A percentile compares a stretch with the other conserved stretches of the same genome.
These are phyloP conservation scores for Calephelis perditalis DNA, from an alignment of 2,888 invertebrate genomes.

Conservation along the genomic window DNA sequence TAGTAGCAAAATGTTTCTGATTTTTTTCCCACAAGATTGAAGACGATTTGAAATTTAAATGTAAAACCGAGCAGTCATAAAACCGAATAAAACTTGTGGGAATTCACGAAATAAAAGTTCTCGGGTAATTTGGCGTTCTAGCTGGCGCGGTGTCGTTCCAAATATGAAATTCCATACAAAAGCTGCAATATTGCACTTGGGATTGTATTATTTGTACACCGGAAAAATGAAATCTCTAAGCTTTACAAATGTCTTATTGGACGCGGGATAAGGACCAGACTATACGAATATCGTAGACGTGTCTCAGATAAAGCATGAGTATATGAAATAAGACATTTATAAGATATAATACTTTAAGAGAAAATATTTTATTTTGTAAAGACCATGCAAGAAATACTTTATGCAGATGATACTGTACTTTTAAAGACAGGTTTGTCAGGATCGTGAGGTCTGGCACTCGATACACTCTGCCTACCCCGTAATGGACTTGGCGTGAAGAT, in stretches of 20 bases:
- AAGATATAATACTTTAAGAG: too few relatives aligned
- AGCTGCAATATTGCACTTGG: conserved; percentile 25
- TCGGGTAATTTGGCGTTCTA: not conserved
- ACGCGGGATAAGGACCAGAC: conserved; percentile 3
- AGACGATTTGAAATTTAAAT: too few relatives aligned
- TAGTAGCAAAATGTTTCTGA: too few relatives aligned
- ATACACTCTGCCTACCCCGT: too few relatives aligned
- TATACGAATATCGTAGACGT: not conserved
- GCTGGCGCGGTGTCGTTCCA: conserved; percentile 1
- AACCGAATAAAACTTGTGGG: not conserved
- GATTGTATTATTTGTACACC: conserved; percentile 28
- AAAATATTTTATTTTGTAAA: too few relatives aligned
- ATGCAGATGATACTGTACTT: too few relatives aligned
- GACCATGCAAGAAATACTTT: not conserved
- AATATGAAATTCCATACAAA: conserved; percentile 18
- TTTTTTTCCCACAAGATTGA: too few relatives aligned
- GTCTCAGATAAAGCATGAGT: not conserved
- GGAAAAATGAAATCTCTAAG: conserved; percentile 26
- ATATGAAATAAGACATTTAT: too few relatives aligned
- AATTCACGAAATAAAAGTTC: conserved; percentile 8
- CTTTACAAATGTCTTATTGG: conserved; percentile 28
- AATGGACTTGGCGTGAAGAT: too few relatives aligned
- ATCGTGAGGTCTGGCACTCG: too few relatives aligned
- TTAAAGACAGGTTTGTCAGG: too few relatives aligned
- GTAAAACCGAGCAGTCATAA: not conserved